A percentile compares a stretch with the other conserved stretches of the same genome.
phyloP scores from a whole-genome alignment of 2,113 vertebrate species.

The Ceuthmochares aereus region DNA sequence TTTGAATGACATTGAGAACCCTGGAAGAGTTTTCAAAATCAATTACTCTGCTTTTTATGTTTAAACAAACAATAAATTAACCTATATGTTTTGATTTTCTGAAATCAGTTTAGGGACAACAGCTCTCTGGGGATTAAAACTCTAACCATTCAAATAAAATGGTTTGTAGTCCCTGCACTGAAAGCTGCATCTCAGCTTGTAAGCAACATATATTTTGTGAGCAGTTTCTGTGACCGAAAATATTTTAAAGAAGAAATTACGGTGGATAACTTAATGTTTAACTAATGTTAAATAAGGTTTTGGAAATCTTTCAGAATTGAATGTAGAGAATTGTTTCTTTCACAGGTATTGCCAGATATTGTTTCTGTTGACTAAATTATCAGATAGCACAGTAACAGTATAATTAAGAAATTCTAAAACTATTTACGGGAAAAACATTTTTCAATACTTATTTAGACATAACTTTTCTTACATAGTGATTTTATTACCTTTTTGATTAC shows the following conservation, averaged over 20 bases:
- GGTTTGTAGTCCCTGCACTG: neutral
- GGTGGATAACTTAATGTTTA: neutral
- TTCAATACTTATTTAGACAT: neutral
- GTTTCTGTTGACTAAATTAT: neutral
- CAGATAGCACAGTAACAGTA: neutral
- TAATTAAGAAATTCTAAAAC: neutral
- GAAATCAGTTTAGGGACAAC: neutral
- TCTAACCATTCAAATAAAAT: neutral
- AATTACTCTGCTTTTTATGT: neutral
- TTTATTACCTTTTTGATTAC: constrained; percentile 26
- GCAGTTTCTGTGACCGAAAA: neutral
- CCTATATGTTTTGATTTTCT: neutral
- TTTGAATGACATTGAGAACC: neutral
- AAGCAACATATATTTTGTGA: neutral
- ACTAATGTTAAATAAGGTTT: neutral
- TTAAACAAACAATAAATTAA: neutral
- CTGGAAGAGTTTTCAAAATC: neutral
- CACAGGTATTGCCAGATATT: neutral
- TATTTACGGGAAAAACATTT: neutral
- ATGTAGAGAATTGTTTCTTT: neutral
- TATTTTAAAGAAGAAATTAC: neutral
- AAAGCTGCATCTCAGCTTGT: neutral
- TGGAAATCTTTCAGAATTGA: neutral
- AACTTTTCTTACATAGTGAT: neutral
- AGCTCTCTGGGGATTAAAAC: neutral